Evolutionary conservation across 2,888 invertebrate genomes (phyloP), one percentile per base, ranked within the genome.

Genomic region (Drymonia ruficornis): DNA sequence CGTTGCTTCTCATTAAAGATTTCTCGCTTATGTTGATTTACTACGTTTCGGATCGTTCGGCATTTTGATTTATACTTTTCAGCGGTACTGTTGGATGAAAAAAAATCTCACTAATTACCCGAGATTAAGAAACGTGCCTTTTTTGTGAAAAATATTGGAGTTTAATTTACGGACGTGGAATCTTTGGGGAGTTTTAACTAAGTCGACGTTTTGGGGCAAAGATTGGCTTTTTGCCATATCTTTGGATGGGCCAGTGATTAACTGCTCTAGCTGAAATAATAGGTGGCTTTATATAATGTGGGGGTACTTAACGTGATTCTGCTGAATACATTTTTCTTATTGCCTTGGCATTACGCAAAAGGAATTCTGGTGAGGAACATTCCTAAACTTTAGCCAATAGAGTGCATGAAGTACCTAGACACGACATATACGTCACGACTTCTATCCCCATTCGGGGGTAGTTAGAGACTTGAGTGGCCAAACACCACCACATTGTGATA

Each of bases 1-100:
- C 74, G 74, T 75, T 72, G 78, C 73, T 72, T 76, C 79, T 80
- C 79, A 80, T 81, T 82, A 82, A 78, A 69, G 73, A 72, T 74
- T 74, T 76, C 67, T 70, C 71, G 70, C 70, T 65, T 62, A 66
- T 70, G 66, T 73, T 74, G 73, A 73, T 74, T 74, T 74, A 74
- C 67, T 61, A 63, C 70, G 61, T 69, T 65, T 62, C 31, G 57
- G 61, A 70, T 72, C 65, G 72, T 77, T 79, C 71, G 80, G 67
- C 75, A 65, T 72, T 79, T 79, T 78, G 75, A 79, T 78, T 77
- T 78, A 78, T 76, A 78, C 72, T 79, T 72, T 75, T 70, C 65
- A 66, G 59, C 67, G 61, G 59, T 49, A 56, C 55, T 59, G 63
- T 70, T 70, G 67, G 69, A 69, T 59, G 67, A 66, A 66, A 72